Percentiles rank a stretch among this genome's conserved stretches.
phyloP scores from a whole-genome alignment of 2,888 invertebrate species.

The Campoplex capitator region DNA sequence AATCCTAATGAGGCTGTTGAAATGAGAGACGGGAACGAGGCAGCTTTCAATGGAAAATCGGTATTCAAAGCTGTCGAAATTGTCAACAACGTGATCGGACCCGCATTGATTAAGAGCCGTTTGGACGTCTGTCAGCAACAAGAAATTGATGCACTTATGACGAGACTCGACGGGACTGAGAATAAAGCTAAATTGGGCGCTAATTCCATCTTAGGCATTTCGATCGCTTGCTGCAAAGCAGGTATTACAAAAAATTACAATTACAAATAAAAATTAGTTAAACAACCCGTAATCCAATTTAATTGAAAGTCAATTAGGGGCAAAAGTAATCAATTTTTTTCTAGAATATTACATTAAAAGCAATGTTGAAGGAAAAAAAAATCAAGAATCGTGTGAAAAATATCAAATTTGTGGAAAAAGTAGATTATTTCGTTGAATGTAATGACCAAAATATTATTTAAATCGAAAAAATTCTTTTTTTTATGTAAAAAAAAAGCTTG shows the following conservation, averaged over 20 bases:
- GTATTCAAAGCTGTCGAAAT: constrained; percentile 79
- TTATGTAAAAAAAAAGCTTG: too few species aligned
- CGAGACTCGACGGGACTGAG: constrained; percentile 78
- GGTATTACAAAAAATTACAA: constrained; percentile 58
- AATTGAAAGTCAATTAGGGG: neutral
- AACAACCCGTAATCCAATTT: neutral
- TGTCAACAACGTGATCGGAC: constrained; percentile 81
- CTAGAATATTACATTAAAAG: too few species aligned
- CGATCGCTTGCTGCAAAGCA: constrained; percentile 81
- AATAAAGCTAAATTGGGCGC: constrained; percentile 81
- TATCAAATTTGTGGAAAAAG: too few species aligned
- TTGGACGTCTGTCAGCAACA: constrained; percentile 79
- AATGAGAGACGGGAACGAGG: constrained; percentile 77
- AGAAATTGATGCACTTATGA: constrained; percentile 79
- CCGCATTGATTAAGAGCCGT: constrained; percentile 78
- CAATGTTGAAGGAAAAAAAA: neutral
- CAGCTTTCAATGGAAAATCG: constrained; percentile 76
- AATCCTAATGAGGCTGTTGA: constrained; percentile 77
- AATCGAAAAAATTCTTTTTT: too few species aligned
- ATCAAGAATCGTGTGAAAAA: neutral
- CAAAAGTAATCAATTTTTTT: too few species aligned
- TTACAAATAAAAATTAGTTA: neutral
- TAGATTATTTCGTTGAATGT: too few species aligned
- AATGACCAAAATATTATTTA: too few species aligned
- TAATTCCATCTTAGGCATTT: constrained; percentile 80